phyloP scores from a whole-genome alignment of 1,140 invertebrate species.

The Conus ventricosus region DNA sequence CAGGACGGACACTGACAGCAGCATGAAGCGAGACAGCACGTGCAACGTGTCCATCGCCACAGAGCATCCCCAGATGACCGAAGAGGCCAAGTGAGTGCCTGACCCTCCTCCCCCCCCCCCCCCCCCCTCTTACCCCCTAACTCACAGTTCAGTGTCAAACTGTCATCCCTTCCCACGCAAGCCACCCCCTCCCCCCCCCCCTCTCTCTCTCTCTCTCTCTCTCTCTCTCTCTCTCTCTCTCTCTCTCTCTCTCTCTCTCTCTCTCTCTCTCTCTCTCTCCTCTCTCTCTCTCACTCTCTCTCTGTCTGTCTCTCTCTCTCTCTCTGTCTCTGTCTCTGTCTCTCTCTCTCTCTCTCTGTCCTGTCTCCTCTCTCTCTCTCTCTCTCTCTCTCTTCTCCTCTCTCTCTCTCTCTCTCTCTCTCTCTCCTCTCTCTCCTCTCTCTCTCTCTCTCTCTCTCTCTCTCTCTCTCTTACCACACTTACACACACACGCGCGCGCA shows the following conservation, averaged over 20 bases:
- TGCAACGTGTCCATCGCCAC: constrained; percentile 52
- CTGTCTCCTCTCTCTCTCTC: not conserved
- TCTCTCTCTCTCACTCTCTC: not conserved
- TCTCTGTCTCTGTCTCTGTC: not conserved
- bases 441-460: not conserved
- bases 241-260: not conserved
- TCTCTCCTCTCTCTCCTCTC: not conserved
- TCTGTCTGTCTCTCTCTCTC: not conserved
- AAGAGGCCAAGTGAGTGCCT: constrained; percentile 48
- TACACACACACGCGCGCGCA: not conserved
- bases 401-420: not conserved
- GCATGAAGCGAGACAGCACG: constrained; percentile 50
- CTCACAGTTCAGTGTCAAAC: no score
- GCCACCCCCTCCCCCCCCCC: no score
- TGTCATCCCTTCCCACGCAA: not conserved
- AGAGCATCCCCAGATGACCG: constrained; percentile 42
- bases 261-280: not conserved
- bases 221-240: not conserved
- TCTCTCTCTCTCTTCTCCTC: not conserved
- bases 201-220: not conserved
- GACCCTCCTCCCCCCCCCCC: no score
- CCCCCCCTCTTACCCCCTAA: no score
- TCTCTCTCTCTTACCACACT: not conserved
- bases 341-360: not conserved
- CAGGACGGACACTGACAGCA: not conserved